phyloP scores from a whole-genome alignment of 2,888 invertebrate genomes.

The Plagodis dolabraria region DNA sequence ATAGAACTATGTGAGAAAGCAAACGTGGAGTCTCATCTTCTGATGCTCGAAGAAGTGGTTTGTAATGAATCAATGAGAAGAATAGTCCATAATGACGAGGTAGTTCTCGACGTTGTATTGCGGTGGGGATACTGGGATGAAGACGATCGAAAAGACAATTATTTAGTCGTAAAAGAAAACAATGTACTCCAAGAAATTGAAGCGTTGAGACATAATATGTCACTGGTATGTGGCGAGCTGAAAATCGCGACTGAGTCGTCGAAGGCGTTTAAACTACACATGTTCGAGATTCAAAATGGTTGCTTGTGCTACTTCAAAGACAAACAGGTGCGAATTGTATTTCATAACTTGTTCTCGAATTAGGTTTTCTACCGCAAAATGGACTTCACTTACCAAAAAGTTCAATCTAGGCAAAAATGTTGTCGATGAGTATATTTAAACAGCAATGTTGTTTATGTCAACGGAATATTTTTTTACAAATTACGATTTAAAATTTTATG shows the following conservation, averaged over 20 bases:
- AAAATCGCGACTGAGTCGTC: slow-evolving; percentile 90
- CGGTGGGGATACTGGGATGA: slow-evolving; percentile 96
- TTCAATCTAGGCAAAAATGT: too few relatives aligned
- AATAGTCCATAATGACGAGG: slow-evolving; percentile 91
- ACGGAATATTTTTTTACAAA: too few relatives aligned
- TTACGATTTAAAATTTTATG: too few relatives aligned
- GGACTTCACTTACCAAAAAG: too few relatives aligned
- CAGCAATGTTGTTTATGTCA: too few relatives aligned
- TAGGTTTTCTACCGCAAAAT: too few relatives aligned
- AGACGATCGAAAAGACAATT: slow-evolving; percentile 93
- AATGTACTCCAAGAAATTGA: slow-evolving; percentile 78
- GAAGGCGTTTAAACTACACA: slow-evolving; percentile 90
- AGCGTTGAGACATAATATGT: slow-evolving; percentile 83
- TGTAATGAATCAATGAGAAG: slow-evolving; percentile 90
- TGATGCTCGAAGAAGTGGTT: slow-evolving; percentile 92
- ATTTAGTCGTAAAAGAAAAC: slow-evolving; percentile 87
- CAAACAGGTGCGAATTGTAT: slow-evolving; percentile 77
- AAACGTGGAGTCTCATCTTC: slow-evolving; percentile 86
- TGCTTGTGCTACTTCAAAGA: slow-evolving; percentile 92
- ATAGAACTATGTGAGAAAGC: slow-evolving; percentile 88
- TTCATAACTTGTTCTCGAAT: too few relatives aligned
- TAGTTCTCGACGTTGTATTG: slow-evolving; percentile 87
- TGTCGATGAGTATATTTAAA: too few relatives aligned
- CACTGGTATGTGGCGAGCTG: slow-evolving; percentile 90
- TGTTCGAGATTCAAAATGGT: slow-evolving; percentile 92